phyloP scores from a whole-genome alignment of 1,140 invertebrate species.

The Bathynomus jamesi region DNA sequence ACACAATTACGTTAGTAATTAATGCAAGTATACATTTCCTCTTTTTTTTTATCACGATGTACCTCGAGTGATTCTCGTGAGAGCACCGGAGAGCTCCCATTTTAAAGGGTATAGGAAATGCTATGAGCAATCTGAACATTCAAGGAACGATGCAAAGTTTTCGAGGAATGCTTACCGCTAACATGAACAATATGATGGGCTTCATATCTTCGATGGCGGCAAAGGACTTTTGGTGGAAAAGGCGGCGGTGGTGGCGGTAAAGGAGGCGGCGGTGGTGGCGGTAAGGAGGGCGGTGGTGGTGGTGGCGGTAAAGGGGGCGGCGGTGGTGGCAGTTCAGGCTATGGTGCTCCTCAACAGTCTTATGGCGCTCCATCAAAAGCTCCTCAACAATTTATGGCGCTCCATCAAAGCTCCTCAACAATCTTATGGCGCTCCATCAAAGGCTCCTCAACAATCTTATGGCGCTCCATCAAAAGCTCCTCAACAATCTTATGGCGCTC shows the following conservation, averaged over 20 bases:
- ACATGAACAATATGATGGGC: not conserved
- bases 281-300: not conserved
- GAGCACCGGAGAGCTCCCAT: not conserved
- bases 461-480: no score
- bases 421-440: no score
- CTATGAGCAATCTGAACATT: not conserved
- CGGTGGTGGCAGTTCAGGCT: no score
- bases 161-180: not conserved
- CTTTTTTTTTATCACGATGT: no score
- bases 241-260: not conserved
- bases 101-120: not conserved
- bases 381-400: no score
- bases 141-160: not conserved
- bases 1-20: no score
- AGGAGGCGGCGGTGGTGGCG: not conserved
- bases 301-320: not conserved
- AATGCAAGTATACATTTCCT: no score
- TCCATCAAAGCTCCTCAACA: no score
- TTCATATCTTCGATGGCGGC: not conserved
- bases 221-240: not conserved
- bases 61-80: not conserved
- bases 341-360: not conserved
- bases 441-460: no score
- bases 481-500: no score
- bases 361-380: not conserved